These are phyloP conservation scores for Archegozetes longisetosus DNA, from an alignment of 1,140 invertebrate genomes.

Conservation along the genomic window DNA sequence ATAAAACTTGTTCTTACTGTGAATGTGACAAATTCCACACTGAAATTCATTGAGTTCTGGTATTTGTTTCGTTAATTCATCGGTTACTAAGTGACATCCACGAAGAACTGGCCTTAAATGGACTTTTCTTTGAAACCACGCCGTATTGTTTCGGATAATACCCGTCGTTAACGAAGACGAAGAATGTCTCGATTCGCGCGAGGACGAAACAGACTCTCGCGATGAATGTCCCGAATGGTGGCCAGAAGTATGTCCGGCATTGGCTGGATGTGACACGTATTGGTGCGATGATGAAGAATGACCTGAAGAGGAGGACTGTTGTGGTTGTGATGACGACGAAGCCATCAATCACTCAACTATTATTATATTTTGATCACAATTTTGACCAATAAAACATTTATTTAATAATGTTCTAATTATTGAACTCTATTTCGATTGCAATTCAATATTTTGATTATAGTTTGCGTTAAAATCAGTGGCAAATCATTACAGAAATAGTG, in stretches of 20 bases:
- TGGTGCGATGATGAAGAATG: neutral
- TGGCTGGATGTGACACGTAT: neutral
- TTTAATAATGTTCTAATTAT: too few species aligned
- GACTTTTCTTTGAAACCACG: slow-evolving; percentile 92
- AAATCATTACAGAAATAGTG: too few species aligned
- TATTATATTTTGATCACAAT: too few species aligned
- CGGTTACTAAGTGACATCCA: slow-evolving; percentile 83
- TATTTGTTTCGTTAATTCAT: slow-evolving; percentile 81
- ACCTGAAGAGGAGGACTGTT: neutral
- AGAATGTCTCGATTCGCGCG: neutral
- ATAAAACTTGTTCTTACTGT: too few species aligned
- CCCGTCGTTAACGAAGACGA: slow-evolving; percentile 1
- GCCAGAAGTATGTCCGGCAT: neutral
- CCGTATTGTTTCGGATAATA: slow-evolving; percentile 31
- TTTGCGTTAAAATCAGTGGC: too few species aligned
- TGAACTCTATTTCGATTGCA: too few species aligned
- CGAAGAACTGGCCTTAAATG: slow-evolving; percentile 82
- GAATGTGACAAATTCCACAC: slow-evolving; percentile 82
- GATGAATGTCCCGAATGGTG: neutral
- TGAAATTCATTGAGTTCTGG: slow-evolving; percentile 81
- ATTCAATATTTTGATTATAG: too few species aligned
- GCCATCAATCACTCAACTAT: neutral
- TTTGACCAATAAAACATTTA: too few species aligned
- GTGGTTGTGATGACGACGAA: neutral
- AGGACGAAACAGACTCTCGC: neutral